Evolutionary conservation across 2,888 invertebrate species (phyloP), one percentile per base, ranked within the genome.

Genomic region (Rhamnusium bicolor): DNA sequence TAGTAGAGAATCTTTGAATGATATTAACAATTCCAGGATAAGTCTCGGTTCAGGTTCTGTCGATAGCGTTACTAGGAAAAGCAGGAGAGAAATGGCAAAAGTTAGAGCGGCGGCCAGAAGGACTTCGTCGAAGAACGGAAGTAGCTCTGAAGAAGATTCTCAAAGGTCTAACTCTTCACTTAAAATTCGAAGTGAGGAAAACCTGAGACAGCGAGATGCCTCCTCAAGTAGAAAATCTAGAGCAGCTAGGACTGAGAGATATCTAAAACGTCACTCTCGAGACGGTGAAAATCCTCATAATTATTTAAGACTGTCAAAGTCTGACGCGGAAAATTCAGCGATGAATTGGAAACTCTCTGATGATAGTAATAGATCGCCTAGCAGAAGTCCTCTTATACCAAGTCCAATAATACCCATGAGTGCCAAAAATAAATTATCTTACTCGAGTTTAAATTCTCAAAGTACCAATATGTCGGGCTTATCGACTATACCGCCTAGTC

Each of bases 201-300:
- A 92, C 74, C 88, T 93, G 69, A 65, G 69, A 21, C 68, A 56
- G 1, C 76, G 80, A 16, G 91, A 90, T 72, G 90, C 90, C 71
- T 91, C 92, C 0, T 87, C 91, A 49, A 93, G 90, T 83, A 91
- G 92, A 79, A 90, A 91, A 82, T 92, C 94, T 27, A 90, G 95
- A 69, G 91, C 92, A 21, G 95, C 95, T 0, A 90, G 96, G 81
- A 95, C 95, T 66, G 95, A 96, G 85, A 90, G 95, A 68, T 95
- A 95, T 83, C 92, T 94, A 69, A 94, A 94, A 83, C 90, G 95
- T 68, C 87, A 94, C 78, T 94, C 93, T 12, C 90, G 92, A 71
- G 94, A 94, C 79, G 93, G 94, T 46, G 93, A 93, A 83, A 92
- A 92, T 74, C 85, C 84, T 2, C 81, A 82, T 32, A 81, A 83